phyloP scores from a whole-genome alignment of 2,113 vertebrate species.

The Varanus salvator region DNA sequence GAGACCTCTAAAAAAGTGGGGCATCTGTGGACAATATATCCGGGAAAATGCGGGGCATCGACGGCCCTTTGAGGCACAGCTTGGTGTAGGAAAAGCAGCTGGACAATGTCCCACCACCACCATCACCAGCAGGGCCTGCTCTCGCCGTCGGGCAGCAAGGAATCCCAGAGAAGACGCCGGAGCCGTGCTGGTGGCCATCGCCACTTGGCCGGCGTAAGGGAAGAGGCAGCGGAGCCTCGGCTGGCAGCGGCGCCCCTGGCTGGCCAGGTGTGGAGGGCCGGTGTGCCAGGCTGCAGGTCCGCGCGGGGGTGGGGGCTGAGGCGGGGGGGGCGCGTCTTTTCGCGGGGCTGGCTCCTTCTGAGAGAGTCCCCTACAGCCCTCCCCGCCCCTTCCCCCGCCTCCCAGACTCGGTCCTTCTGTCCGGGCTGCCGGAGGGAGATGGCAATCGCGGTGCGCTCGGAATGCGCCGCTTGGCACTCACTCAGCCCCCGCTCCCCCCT shows the following conservation, averaged over 20 bases:
- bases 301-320: too few species aligned
- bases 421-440: conserved; percentile 63
- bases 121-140: not conserved
- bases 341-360: not conserved
- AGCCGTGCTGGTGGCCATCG: not conserved
- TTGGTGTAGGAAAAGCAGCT: not conserved
- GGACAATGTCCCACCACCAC: not conserved
- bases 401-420: conserved; percentile 37
- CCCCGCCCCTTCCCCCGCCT: conserved; percentile 1
- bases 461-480: conserved; percentile 12
- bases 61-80: not conserved
- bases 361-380: not conserved
- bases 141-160: not conserved
- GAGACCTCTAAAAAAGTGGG: not conserved
- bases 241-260: not conserved
- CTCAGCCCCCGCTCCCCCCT: not conserved
- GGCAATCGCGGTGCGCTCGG: conserved; percentile 59
- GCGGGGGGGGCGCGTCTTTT: not conserved
- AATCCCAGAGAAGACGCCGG: too few species aligned
- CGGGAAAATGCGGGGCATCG: fast-evolving
- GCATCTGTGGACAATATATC: too few species aligned
- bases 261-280: not conserved
- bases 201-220: not conserved
- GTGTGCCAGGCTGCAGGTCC: not conserved
- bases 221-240: not conserved